Percentiles rank a stretch among this genome's conserved stretches.
Evolutionary conservation across 2,888 invertebrate species (phyloP).

Genomic region (Pherbina coryleti): DNA sequence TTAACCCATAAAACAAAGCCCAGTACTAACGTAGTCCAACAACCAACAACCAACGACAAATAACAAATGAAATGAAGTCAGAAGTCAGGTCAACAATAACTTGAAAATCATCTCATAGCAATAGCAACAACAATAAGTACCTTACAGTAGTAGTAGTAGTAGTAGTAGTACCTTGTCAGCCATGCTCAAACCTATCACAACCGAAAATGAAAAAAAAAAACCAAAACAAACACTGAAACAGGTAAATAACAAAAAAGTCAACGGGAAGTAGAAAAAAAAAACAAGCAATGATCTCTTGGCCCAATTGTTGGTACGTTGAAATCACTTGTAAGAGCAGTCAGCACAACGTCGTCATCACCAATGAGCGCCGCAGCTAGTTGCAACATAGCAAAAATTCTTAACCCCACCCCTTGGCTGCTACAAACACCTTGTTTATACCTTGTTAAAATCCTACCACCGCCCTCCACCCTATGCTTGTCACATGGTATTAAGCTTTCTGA

Average conservation of each 20-base stretch:
- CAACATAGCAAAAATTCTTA: neutral
- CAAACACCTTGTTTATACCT: neutral
- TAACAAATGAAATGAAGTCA: conserved; percentile 27
- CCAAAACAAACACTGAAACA: neutral
- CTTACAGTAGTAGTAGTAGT: conserved; percentile 7
- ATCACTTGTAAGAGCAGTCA: conserved; percentile 2
- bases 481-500: conserved; percentile 53
- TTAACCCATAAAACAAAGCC: conserved; percentile 32
- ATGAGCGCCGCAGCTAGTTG: neutral
- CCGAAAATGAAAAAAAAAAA: conserved; percentile 13
- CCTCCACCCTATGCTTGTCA: conserved; percentile 41
- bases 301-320: conserved; percentile 38
- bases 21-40: neutral
- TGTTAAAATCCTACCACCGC: neutral
- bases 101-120: conserved; percentile 36
- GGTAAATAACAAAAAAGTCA: neutral
- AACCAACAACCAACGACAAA: neutral
- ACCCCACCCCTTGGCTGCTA: neutral
- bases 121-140: neutral
- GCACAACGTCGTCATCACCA: neutral
- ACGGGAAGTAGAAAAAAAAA: conserved; percentile 2
- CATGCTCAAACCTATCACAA: conserved; percentile 24
- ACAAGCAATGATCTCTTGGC: conserved; percentile 43
- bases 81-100: conserved; percentile 40
- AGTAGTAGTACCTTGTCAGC: conserved; percentile 13